Conservation (phyloP, 2,888 invertebrate genomes). For the Dimorphilus gyrociliatus region DNA sequence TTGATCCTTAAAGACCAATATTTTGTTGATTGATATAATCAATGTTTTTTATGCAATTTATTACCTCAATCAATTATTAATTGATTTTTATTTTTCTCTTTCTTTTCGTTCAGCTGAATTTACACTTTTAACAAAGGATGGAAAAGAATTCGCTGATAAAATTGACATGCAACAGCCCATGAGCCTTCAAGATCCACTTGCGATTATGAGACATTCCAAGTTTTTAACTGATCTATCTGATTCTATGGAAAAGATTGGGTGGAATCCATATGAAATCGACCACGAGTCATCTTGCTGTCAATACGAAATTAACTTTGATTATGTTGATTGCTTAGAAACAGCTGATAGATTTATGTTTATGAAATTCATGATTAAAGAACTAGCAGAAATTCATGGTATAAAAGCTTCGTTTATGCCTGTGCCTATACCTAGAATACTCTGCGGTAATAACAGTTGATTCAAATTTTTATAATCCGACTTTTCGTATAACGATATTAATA, state of each 20-base stretch:
- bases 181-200: conserved; percentile 10
- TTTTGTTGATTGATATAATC: too few species aligned
- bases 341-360: conserved; percentile 14
- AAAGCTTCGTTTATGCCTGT: conserved; percentile 13
- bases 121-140: conserved; percentile 2
- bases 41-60: too few species aligned
- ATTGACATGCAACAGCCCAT: conserved; percentile 11
- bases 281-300: conserved; percentile 13
- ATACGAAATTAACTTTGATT: conserved; percentile 14
- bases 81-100: too few species aligned
- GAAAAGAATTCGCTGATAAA: conserved; percentile 7
- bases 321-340: conserved; percentile 9
- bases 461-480: background rate
- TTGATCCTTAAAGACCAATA: too few species aligned
- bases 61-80: too few species aligned
- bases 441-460: conserved; percentile 3
- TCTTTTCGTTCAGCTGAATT: conserved; percentile 4
- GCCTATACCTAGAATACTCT: conserved; percentile 6
- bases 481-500: background rate
- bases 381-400: conserved; percentile 9
- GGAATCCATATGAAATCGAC: conserved; percentile 14
- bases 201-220: conserved; percentile 8
- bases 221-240: conserved; percentile 10
- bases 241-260: conserved; percentile 12
- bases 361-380: conserved; percentile 15